Base-by-base conservation (phyloP, 2,113 vertebrate species). In the Todiramphus saurophagus region DNA sequence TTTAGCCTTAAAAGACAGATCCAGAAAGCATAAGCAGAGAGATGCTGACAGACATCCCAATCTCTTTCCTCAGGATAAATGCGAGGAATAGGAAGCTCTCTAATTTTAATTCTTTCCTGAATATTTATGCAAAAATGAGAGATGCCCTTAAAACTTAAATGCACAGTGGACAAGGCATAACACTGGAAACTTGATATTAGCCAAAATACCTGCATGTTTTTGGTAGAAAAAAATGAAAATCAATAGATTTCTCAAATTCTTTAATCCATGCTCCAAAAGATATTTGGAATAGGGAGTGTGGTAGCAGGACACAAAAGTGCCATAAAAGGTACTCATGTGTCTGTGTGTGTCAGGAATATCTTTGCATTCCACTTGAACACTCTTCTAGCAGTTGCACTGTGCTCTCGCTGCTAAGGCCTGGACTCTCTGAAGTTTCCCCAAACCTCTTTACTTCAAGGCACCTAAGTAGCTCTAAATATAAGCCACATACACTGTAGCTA, bases 361-460 rank as follows among this genome's bases (percentile, higher is more conserved):
- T 86, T 76, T 68, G 16, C 28, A 28, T 8, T 58, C 17, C 11
- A 37, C 7, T 59, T 77, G 58, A 69, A 51, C 11, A n/a, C 4
- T 30, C 10, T 48, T 70, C 16, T 0, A 2, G 39, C 31, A 39
- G 13, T 39, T 79, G 28, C 5, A 74, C 4, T 43, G 11, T 60
- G 17, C 10, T 19, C 2, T 53, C 11, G 85, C 33, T 88, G 41
- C 6, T 44, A 68, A 59, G 13, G 4, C 17, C 7, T 63, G 37
- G 13, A 37, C 30, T 85, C 35, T 13, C 18, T 18, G 11, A 43
- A 62, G 7, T 75, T 82, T 80, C 15, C 25, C 3, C 12, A 58
- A 67, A 10, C 0, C 0, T 0, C 2, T 69, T 63, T 53, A 43
- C 10, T 50, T 10, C 8, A n/a, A 33, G 56, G 16, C 13, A 83